phyloP scores from a whole-genome alignment of 1,140 invertebrate species.

The Drosophila asahinai region DNA sequence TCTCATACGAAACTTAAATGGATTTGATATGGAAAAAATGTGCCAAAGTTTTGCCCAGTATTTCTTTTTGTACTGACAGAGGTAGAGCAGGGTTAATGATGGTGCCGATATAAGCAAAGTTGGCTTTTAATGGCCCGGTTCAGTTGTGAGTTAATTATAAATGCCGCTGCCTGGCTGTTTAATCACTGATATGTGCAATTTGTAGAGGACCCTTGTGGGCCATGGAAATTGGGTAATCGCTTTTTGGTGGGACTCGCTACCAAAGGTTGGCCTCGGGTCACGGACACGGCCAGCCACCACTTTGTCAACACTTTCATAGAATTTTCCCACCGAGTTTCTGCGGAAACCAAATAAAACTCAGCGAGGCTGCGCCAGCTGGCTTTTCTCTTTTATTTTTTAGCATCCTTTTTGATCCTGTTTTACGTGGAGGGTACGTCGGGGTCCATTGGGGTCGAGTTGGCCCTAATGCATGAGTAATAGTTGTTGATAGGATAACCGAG shows the following conservation, averaged over 20 bases:
- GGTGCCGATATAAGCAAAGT: constrained; percentile 38
- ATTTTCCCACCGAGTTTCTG: constrained; percentile 47
- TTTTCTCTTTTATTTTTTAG: constrained; percentile 27
- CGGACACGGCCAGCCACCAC: constrained; percentile 56
- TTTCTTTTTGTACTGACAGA: constrained; percentile 8
- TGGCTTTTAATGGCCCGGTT: constrained; percentile 34
- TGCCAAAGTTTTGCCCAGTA: constrained; percentile 28
- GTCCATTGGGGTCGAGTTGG: constrained; percentile 27
- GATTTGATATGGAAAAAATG: constrained; percentile 31
- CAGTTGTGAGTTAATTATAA: constrained; percentile 53
- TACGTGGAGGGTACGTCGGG: constrained; percentile 22
- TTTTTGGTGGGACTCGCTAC: constrained; percentile 58
- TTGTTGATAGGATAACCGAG: constrained; percentile 15
- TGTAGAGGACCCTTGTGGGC: constrained; percentile 20
- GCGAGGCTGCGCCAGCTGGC: constrained; percentile 29
- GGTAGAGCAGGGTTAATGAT: constrained; percentile 26
- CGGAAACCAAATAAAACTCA: constrained; percentile 55
- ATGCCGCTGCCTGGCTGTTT: constrained; percentile 33
- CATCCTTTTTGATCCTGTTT: constrained; percentile 6
- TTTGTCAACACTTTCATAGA: constrained; percentile 71
- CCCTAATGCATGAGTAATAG: constrained; percentile 31
- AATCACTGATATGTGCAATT: constrained; percentile 52
- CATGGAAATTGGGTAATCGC: constrained; percentile 56
- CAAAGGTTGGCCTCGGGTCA: constrained; percentile 51
- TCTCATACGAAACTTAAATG: constrained; percentile 41